Percentiles rank a stretch among this genome's conserved stretches.
These are phyloP conservation scores for Cyclargus thomasi DNA, from an alignment of 1,140 invertebrate genomes.

Conservation along the genomic window DNA sequence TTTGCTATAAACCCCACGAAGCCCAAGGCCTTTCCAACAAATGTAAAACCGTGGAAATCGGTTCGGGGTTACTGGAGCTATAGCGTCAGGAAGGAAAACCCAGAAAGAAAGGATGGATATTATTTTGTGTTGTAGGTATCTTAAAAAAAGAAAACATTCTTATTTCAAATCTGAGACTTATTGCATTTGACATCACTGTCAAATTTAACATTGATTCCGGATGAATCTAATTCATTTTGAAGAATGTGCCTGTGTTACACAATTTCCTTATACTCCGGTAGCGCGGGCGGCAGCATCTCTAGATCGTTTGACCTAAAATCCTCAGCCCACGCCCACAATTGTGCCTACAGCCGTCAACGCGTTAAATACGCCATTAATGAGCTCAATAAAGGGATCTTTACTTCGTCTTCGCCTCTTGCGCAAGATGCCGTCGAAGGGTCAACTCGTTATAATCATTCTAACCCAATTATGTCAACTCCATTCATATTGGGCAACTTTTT, in stretches of 20 bases:
- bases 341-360: background rate
- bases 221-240: background rate
- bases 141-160: background rate
- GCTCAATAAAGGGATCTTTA: background rate
- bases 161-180: background rate
- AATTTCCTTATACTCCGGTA: conserved; percentile 1
- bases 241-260: background rate
- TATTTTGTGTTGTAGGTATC: too few relatives aligned
- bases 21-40: too few relatives aligned
- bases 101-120: too few relatives aligned
- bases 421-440: background rate
- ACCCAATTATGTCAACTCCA: background rate
- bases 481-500: background rate
- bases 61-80: too few relatives aligned
- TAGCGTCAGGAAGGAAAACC: too few relatives aligned
- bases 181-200: background rate
- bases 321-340: conserved; percentile 1
- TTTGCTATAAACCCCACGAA: too few relatives aligned
- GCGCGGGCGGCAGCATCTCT: background rate
- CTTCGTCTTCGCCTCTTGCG: background rate
- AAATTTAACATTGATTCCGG: background rate
- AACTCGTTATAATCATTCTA: background rate
- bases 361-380: conserved; percentile 1
- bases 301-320: conserved; percentile 3
- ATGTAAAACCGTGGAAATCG: too few relatives aligned